These are phyloP conservation scores for Anodontia alba DNA, from an alignment of 2,888 invertebrate species.

Conservation along the genomic window DNA sequence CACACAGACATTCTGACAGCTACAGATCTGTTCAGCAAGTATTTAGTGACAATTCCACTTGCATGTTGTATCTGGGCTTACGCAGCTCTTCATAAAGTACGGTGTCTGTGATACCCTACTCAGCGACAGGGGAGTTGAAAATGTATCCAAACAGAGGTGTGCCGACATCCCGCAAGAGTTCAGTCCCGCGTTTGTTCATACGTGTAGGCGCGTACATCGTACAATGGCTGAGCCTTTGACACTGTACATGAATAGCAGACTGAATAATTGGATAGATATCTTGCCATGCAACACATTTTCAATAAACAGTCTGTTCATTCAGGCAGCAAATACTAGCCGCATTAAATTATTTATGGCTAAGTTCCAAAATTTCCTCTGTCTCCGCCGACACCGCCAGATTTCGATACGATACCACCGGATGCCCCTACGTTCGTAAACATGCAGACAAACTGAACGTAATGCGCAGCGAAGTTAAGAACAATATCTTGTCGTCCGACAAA, in stretches of 20 bases:
- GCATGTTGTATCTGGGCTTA: conserved; percentile 20
- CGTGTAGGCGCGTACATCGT: conserved; percentile 44
- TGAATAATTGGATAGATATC: conserved; percentile 32
- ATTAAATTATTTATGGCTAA: conserved; percentile 1
- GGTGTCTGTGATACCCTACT: conserved; percentile 36
- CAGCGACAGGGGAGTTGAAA: background rate
- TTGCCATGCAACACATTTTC: conserved; percentile 38
- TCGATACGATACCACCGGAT: conserved; percentile 1
- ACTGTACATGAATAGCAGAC: conserved; percentile 29
- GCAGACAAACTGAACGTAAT: background rate
- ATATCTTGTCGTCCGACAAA: background rate
- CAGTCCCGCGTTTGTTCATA: conserved; percentile 47
- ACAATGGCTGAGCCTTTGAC: conserved; percentile 43
- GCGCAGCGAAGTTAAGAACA: background rate
- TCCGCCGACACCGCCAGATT: conserved; percentile 20
- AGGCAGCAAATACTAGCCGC: background rate
- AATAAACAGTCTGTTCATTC: conserved; percentile 38
- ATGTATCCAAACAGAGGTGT: conserved; percentile 30
- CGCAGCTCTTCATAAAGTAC: conserved; percentile 26
- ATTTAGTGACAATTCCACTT: conserved; percentile 20
- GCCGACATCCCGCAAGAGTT: conserved; percentile 26
- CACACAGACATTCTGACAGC: conserved; percentile 31
- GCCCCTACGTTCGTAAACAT: background rate
- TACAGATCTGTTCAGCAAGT: conserved; percentile 28
- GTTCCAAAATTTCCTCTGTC: background rate